Evolutionary conservation across 2,113 vertebrate genomes (phyloP).

Genomic region (Cygnus atratus): DNA sequence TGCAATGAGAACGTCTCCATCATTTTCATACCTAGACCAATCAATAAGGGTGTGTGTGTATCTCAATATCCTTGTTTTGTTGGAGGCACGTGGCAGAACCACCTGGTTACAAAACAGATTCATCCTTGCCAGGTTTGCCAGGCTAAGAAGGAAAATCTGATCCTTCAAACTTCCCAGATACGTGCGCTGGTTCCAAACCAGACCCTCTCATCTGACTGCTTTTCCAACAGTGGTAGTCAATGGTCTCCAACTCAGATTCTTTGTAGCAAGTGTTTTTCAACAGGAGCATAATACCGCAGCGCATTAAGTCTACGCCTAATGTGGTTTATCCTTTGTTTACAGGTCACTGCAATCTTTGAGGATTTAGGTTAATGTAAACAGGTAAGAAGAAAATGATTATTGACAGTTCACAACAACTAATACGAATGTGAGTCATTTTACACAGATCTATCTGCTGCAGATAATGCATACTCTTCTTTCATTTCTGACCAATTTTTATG

Average conservation of each 20-base stretch:
- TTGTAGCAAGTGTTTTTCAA: background rate
- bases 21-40: background rate
- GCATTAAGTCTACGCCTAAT: constrained; percentile 16
- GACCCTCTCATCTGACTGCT: background rate
- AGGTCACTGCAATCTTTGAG: constrained; percentile 11
- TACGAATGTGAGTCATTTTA: background rate
- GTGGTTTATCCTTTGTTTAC: constrained; percentile 52
- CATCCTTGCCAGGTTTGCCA: background rate
- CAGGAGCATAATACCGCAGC: background rate
- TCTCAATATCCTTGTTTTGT: background rate
- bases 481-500: background rate
- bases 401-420: background rate
- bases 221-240: background rate
- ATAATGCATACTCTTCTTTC: background rate
- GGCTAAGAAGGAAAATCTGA: background rate
- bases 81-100: background rate
- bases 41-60: fast-evolving
- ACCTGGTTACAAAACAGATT: background rate
- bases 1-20: background rate
- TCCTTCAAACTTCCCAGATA: background rate
- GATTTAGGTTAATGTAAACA: constrained; percentile 32
- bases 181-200: background rate
- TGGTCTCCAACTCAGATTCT: background rate
- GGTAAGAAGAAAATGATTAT: background rate
- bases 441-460: background rate